phyloP scores from a whole-genome alignment of 2,113 vertebrate genomes.

The Psittacara wagleri region DNA sequence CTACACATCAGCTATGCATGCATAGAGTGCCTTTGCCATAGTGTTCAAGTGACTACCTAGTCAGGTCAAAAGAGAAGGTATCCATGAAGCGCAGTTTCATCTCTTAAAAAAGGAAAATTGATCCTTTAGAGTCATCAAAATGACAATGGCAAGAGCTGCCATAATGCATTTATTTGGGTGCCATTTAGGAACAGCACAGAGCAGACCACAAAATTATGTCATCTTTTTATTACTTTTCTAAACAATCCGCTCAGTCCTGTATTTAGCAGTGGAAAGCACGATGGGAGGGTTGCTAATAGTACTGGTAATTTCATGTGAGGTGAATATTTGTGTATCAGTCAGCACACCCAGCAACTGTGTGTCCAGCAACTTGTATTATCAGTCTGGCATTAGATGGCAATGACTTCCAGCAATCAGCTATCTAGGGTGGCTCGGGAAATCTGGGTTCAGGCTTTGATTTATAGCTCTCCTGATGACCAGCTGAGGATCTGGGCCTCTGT shows the following conservation, averaged over 20 bases:
- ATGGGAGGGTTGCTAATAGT: background rate
- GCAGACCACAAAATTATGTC: background rate
- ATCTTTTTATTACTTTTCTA: background rate
- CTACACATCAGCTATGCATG: background rate
- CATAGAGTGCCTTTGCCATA: background rate
- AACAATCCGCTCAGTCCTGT: background rate
- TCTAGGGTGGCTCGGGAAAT: background rate
- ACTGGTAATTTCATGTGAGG: background rate
- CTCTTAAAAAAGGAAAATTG: background rate
- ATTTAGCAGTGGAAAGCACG: background rate
- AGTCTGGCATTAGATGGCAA: background rate
- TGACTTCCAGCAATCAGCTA: background rate
- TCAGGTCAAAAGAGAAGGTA: background rate
- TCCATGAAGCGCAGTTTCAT: background rate
- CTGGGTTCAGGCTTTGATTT: background rate
- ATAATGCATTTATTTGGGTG: background rate
- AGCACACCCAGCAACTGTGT: background rate
- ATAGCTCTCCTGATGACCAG: background rate
- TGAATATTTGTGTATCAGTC: background rate
- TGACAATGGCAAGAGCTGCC: background rate
- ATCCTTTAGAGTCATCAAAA: background rate
- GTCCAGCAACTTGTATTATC: background rate
- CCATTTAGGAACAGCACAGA: background rate
- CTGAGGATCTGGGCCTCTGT: accelerated
- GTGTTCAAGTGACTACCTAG: background rate